phyloP scores from a whole-genome alignment of 1,140 invertebrate genomes.

The Paraescarpia echinospica region DNA sequence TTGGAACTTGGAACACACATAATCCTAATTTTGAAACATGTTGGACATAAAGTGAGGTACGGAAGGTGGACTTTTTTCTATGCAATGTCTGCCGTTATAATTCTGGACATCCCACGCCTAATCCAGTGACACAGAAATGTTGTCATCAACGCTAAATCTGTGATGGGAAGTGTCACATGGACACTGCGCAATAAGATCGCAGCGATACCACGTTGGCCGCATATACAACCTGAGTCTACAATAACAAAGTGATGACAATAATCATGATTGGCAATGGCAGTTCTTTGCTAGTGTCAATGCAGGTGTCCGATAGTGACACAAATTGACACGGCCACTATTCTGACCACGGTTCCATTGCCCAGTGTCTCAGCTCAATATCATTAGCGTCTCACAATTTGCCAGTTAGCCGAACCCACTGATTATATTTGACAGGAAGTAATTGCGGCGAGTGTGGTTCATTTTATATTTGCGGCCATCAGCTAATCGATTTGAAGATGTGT shows the following conservation, averaged over 20 bases:
- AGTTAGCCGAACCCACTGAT: not conserved
- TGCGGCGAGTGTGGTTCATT: not conserved
- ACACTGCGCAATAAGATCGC: not conserved
- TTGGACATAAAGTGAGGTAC: too few species aligned
- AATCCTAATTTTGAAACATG: too few species aligned
- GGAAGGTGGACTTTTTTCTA: not conserved
- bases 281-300: not conserved
- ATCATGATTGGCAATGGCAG: not conserved
- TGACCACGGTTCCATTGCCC: not conserved
- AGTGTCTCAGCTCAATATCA: not conserved
- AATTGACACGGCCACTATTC: not conserved
- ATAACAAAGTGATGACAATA: not conserved
- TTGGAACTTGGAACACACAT: too few species aligned
- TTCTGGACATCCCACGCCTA: not conserved
- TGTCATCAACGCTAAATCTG: not conserved
- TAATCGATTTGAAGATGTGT: not conserved
- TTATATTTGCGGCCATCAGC: not conserved
- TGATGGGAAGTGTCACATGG: not conserved
- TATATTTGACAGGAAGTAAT: constrained; percentile 1
- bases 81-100: not conserved
- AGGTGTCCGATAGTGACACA: not conserved
- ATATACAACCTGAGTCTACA: not conserved
- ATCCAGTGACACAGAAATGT: not conserved
- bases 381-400: not conserved
- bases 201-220: not conserved